Evolutionary conservation across 2,888 invertebrate genomes (phyloP).

Genomic region (Agrenia bidenticulata): DNA sequence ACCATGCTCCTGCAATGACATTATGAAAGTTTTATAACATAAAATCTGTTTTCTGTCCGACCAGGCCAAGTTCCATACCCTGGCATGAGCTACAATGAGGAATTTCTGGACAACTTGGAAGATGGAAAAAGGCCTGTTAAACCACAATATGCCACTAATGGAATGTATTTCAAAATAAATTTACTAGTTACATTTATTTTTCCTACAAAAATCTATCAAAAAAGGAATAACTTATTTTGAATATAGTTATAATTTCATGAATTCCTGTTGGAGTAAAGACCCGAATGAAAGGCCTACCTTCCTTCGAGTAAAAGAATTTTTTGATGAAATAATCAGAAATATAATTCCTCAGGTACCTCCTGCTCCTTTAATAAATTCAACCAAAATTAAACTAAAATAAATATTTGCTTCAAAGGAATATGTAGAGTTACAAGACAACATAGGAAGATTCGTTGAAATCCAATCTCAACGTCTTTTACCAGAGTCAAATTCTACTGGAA

Average conservation of each 20-base stretch:
- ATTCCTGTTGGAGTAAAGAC: constrained; percentile 22
- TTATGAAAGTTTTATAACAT: too few relatives aligned
- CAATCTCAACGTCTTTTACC: too few relatives aligned
- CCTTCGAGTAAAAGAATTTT: constrained; percentile 14
- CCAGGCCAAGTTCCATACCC: constrained; percentile 13
- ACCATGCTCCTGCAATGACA: too few relatives aligned
- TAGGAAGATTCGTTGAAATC: too few relatives aligned
- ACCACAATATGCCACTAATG: constrained; percentile 24
- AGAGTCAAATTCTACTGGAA: constrained; percentile 9
- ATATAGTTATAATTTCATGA: constrained; percentile 29
- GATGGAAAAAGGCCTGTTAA: constrained; percentile 25
- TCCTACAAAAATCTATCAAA: neutral
- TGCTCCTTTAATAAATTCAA: too few relatives aligned
- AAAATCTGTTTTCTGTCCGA: neutral
- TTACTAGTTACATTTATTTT: too few relatives aligned
- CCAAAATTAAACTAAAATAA: too few relatives aligned
- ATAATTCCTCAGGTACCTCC: constrained; percentile 10
- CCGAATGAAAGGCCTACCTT: constrained; percentile 27
- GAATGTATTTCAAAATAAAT: too few relatives aligned
- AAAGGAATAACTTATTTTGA: neutral
- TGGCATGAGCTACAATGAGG: constrained; percentile 27
- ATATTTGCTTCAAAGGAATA: neutral
- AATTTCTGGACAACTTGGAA: constrained; percentile 26
- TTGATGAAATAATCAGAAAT: neutral
- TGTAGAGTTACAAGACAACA: neutral